phyloP scores from a whole-genome alignment of 2,113 vertebrate species.

The Promerops cafer region DNA sequence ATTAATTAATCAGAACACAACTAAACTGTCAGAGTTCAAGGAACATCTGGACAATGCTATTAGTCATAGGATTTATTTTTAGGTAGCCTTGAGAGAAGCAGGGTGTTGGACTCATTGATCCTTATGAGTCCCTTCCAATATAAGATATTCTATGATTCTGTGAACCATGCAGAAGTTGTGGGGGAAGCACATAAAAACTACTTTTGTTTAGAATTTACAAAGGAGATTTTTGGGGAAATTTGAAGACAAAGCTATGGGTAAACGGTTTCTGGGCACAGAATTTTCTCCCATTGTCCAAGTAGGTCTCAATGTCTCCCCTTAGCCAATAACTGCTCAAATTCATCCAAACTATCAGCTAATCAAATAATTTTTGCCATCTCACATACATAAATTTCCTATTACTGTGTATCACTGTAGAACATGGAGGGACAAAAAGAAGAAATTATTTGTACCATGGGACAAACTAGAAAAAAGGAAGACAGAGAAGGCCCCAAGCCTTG shows the following conservation, averaged over 20 bases:
- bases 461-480: not conserved
- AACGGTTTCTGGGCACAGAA: not conserved
- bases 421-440: not conserved
- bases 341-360: not conserved
- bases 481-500: not conserved
- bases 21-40: not conserved
- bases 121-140: not conserved
- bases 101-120: not conserved
- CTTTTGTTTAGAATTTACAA: not conserved
- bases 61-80: not conserved
- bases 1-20: not conserved
- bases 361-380: not conserved
- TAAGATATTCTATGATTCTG: not conserved
- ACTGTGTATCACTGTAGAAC: not conserved
- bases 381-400: not conserved
- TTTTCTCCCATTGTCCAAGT: not conserved
- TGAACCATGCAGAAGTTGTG: not conserved
- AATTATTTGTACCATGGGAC: not conserved
- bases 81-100: not conserved
- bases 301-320: not conserved
- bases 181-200: not conserved
- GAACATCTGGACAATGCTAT: not conserved
- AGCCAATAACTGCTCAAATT: not conserved
- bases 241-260: not conserved
- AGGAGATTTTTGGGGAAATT: not conserved